Base-by-base conservation (phyloP, 2,797 vertebrate species). In the Champsocephalus gunnari region DNA sequence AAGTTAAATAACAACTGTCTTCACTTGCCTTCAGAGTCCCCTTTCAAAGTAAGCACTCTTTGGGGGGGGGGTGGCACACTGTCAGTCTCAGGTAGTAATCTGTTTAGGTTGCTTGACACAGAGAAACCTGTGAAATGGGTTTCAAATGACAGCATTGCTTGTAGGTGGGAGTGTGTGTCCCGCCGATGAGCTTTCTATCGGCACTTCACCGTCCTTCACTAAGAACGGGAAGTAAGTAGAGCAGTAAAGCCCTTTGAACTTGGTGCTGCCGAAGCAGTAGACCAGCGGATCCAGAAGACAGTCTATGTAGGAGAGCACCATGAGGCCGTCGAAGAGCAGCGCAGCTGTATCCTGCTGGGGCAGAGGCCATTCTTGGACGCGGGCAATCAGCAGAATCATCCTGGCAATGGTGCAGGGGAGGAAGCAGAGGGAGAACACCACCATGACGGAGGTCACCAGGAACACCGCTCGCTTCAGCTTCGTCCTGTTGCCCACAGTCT, bases 221-320 rank as follows among this genome's bases (percentile, higher is more conserved):
- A 94, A 61, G 71, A 73, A 94, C 0, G 93, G 92, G 49, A 94
- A 92, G 66, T 93, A 94, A 5, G 19, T 92, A 16, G 82, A 55
- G 24, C 94, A 34, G 24, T 95, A 95, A 6, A 95, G 41, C 0
- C 60, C 60, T 74, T 95, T 95, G 38, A 95, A 95, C 85, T 94
- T 94, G 56, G 92, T 94, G 87, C 92, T 95, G 51, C 93, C 93
- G 83, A 96, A 92, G 83, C 95, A 95, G 89, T 95, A 95, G 67
- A 95, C 58, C 1, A 95, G 84, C 0, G 95, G 95, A 44, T 95
- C 94, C 70, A 96, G 73, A 2, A 96, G 80, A 17, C 93, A 94
- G 84, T 95, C 94, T 61, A 95, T 65, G 83, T 92, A 94, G 71
- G 95, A 96, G 14, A 94, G 87, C 24, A 92, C 89, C 90, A 94